phyloP scores from a whole-genome alignment of 2,888 invertebrate genomes.

The Lycocerus yunnanus region DNA sequence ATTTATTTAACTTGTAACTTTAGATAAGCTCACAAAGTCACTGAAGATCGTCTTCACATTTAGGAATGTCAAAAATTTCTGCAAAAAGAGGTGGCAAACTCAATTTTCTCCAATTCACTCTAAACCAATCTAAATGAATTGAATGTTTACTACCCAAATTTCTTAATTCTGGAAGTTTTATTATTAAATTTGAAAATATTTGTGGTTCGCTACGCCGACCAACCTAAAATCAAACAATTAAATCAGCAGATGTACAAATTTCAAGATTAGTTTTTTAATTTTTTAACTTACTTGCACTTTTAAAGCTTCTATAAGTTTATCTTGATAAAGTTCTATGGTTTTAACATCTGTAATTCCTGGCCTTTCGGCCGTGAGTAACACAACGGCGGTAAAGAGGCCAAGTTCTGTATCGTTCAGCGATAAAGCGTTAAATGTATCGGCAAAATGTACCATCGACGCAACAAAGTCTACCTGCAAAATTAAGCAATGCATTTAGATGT shows the following conservation, averaged over 20 bases:
- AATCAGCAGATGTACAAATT: not conserved
- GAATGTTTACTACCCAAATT: conserved; percentile 82
- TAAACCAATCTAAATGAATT: conserved; percentile 87
- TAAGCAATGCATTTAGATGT: conserved; percentile 7
- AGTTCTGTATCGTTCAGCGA: conserved; percentile 88
- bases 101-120: conserved; percentile 83
- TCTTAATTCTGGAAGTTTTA: conserved; percentile 75
- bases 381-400: conserved; percentile 84
- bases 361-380: conserved; percentile 81
- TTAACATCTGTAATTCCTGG: conserved; percentile 80
- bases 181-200: conserved; percentile 61
- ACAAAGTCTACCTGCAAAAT: conserved; percentile 79
- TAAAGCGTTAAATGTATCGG: conserved; percentile 73
- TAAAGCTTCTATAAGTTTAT: conserved; percentile 84
- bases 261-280: no score
- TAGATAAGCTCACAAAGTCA: conserved; percentile 38
- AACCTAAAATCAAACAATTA: conserved; percentile 52
- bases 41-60: conserved; percentile 71
- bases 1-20: conserved; percentile 6
- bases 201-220: conserved; percentile 64
- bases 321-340: conserved; percentile 77
- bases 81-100: conserved; percentile 91
- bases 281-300: conserved; percentile 69
- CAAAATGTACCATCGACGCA: conserved; percentile 79
- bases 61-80: conserved; percentile 96